These are phyloP conservation scores for Falco berigora DNA, from an alignment of 2,797 vertebrate genomes.

Conservation along the genomic window DNA sequence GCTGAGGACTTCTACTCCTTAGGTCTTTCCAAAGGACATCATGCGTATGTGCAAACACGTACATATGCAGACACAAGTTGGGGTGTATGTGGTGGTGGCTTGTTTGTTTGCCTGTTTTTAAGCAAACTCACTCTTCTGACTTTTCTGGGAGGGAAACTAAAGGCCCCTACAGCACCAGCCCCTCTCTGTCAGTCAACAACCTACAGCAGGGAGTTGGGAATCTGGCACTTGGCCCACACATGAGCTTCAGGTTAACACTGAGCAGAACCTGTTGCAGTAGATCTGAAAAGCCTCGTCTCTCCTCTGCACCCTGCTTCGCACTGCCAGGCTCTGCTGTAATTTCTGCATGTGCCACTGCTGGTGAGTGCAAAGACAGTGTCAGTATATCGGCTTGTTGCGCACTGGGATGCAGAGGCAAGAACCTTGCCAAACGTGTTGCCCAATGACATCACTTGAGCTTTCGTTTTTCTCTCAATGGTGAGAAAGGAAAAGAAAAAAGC, in stretches of 20 bases:
- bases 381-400: neutral
- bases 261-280: neutral
- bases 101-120: neutral
- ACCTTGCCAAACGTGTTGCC: neutral
- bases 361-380: neutral
- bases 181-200: neutral
- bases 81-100: too few species aligned
- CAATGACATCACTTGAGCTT: neutral
- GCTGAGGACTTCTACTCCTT: neutral
- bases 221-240: neutral
- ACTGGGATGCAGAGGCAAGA: neutral
- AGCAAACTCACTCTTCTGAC: neutral
- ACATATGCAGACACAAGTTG: neutral
- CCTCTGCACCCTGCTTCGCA: neutral
- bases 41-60: neutral
- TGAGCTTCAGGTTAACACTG: neutral
- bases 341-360: neutral
- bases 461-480: neutral
- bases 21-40: neutral
- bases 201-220: neutral
- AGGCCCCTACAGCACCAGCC: neutral
- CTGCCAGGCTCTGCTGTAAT: neutral
- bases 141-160: neutral
- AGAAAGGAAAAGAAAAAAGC: neutral
- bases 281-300: neutral